Base-by-base conservation (phyloP, 2,797 vertebrate genomes). In the Brachymystax lenok region DNA sequence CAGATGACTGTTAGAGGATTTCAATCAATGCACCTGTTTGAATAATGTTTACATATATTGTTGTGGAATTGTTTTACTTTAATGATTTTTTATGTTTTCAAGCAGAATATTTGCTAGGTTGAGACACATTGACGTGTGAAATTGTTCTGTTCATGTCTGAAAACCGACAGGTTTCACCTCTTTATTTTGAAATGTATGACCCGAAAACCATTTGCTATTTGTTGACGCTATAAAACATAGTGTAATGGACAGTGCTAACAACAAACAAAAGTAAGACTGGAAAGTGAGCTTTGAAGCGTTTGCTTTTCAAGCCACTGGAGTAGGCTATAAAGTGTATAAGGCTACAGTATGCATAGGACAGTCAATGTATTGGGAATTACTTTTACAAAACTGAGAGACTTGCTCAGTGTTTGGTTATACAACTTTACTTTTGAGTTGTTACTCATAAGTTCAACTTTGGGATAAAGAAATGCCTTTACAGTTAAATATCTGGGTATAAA, bases 1-100 rank as follows among this genome's bases (percentile, higher is more conserved):
- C 46, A 74, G 80, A 70, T 80, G 10, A 67, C 77, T 73, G 85
- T 88, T 75, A n/a, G 74, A 33, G 73, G 46, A 71, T 79, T 74
- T 61, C 8, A 83, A 40, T 54, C 56, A 63, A 63, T 63, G 59
- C 59, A 63, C 24, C 3, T 63, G 21, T 63, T 27, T 63, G 21
- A 63, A 63, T 63, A 63, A 24, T 24, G 59, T 63, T 46, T 46
- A 46, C 40, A 46, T 46, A 46, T 46, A 46, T 46, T 46, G 40
- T 46, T 3, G 12, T 46, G 40, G 40, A 46, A 46, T 46, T 46
- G 6, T 46, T 35, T 17, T 30, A 72, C 5, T 19, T n/a, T 0
- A 21, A n/a, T 74, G n/a, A n/a, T 51, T 71, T n/a, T 19, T 40
- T 12, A 66, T 30, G 14, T 27, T 27, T 66, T 21, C 54, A 50